Evolutionary conservation across 2,113 vertebrate species (phyloP).

Genomic region (Passer montanus): DNA sequence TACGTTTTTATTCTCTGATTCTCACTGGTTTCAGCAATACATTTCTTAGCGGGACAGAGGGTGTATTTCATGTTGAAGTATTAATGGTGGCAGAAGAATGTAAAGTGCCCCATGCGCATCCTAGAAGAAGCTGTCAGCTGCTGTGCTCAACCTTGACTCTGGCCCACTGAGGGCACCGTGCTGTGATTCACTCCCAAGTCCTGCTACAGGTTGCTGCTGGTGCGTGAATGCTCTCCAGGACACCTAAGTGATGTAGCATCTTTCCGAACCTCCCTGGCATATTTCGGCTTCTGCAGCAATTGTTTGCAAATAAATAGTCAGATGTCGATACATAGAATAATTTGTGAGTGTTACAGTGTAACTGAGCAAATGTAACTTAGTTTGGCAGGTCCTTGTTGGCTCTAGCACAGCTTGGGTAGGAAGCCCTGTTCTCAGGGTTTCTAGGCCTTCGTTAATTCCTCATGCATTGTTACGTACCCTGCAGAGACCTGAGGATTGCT

Average conservation of each 20-base stretch:
- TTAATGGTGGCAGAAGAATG: neutral
- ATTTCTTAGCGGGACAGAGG: neutral
- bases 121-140: neutral
- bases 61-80: neutral
- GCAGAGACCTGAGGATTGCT: neutral
- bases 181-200: neutral
- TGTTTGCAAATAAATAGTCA: neutral
- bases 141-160: neutral
- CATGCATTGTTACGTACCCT: rapidly evolving
- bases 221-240: neutral
- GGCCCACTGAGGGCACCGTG: rapidly evolving
- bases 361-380: neutral
- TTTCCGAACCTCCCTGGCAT: neutral
- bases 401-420: neutral
- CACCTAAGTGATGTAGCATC: neutral
- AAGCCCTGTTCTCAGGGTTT: neutral
- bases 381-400: neutral
- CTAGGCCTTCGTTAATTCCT: neutral
- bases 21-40: neutral
- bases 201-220: neutral
- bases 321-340: neutral
- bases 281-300: neutral
- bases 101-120: rapidly evolving
- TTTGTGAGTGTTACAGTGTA: neutral
- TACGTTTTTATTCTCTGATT: neutral